Percentiles rank a stretch among this genome's conserved stretches.
phyloP scores from a whole-genome alignment of 2,797 vertebrate genomes.

The Podarcis siculus region DNA sequence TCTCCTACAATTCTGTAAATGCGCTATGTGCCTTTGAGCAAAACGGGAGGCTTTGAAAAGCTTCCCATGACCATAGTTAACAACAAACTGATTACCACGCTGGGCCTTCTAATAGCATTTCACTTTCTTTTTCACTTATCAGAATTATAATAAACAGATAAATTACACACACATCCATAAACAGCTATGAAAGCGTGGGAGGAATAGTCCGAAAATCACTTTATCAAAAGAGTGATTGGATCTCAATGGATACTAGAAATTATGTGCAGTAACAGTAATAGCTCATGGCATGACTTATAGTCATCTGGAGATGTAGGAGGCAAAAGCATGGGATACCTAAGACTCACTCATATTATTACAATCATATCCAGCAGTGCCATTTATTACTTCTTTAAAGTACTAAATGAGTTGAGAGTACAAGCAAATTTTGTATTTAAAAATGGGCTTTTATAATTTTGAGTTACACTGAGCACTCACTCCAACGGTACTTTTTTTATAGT shows the following conservation, averaged over 20 bases:
- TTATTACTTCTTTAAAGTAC: constrained; percentile 71
- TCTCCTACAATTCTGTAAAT: constrained; percentile 44
- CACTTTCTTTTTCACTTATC: constrained; percentile 68
- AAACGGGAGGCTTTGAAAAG: constrained; percentile 51
- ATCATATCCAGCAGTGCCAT: constrained; percentile 59
- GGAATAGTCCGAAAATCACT: constrained; percentile 69
- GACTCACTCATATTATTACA: constrained; percentile 62
- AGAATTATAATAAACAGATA: constrained; percentile 75
- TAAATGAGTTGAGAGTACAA: constrained; percentile 56
- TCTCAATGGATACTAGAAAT: constrained; percentile 72
- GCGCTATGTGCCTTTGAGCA: constrained; percentile 40
- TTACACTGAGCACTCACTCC: constrained; percentile 13
- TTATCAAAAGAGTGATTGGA: constrained; percentile 68
- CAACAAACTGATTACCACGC: constrained; percentile 73
- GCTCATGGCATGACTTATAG: constrained; percentile 71
- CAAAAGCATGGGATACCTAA: constrained; percentile 52
- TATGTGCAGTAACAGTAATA: constrained; percentile 71
- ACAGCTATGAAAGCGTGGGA: constrained; percentile 62
- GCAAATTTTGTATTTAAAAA: constrained; percentile 35
- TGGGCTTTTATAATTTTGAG: constrained; percentile 61
- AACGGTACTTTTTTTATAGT: constrained; percentile 25
- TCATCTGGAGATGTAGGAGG: constrained; percentile 69
- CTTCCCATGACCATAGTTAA: constrained; percentile 65
- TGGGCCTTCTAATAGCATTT: constrained; percentile 72
- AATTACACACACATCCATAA: constrained; percentile 68